Conservation (phyloP, 2,797 vertebrate genomes). For the Anableps anableps region DNA sequence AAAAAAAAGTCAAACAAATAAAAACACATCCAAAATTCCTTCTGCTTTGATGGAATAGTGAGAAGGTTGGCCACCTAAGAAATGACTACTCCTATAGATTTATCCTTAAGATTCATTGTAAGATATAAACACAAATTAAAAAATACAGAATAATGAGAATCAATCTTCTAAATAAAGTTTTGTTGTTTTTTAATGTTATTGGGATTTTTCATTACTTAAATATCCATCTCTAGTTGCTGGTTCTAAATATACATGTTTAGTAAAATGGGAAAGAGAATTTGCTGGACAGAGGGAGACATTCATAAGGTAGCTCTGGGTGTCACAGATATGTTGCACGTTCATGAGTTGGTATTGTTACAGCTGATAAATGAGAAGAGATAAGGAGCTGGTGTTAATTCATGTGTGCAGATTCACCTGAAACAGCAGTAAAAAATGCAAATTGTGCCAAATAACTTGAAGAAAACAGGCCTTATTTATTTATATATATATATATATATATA, state of each 20-base stretch:
- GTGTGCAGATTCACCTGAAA: not conserved
- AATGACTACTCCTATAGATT: not conserved
- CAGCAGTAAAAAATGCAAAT: constrained; percentile 12
- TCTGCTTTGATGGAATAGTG: not conserved
- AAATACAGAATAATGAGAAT: not conserved
- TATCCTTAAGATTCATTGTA: not conserved
- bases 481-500: not conserved
- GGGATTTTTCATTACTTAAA: not conserved
- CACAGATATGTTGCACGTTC: constrained; percentile 6
- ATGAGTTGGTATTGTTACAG: constrained; percentile 3
- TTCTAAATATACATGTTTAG: not conserved
- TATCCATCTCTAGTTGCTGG: not conserved
- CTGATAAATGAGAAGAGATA: constrained; percentile 10
- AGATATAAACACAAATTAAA: not conserved
- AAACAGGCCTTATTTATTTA: not conserved
- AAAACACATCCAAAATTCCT: too few species aligned
- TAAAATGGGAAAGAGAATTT: not conserved
- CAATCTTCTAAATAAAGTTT: not conserved
- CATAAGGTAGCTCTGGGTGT: constrained; percentile 9
- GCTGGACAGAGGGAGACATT: not conserved
- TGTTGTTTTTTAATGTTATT: not conserved
- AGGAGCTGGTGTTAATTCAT: not conserved
- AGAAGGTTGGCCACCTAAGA: not conserved
- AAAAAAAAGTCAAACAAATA: too few species aligned
- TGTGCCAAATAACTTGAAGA: not conserved